Conservation (phyloP, 2,113 vertebrate genomes). For the Cynocephalus volans region DNA sequence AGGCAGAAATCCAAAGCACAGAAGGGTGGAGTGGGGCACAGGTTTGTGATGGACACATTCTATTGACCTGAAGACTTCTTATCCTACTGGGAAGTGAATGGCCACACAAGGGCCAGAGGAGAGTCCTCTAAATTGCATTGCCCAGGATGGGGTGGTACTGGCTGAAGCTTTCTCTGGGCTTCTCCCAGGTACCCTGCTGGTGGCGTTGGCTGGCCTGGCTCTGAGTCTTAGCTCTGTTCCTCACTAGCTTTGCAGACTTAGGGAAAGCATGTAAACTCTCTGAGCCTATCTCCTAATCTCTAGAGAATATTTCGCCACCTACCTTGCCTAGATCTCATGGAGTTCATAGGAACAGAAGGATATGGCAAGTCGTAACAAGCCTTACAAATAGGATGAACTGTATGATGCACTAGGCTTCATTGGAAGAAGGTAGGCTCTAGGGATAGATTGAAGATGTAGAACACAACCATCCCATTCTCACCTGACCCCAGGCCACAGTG, state of each 20-base stretch:
- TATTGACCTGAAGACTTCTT: fast-evolving
- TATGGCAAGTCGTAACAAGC: not conserved
- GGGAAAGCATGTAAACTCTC: not conserved
- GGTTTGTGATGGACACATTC: not conserved
- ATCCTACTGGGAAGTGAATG: fast-evolving
- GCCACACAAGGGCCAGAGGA: not conserved
- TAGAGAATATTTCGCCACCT: not conserved
- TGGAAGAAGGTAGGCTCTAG: not conserved
- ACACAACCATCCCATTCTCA: not conserved
- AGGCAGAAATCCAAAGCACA: not conserved
- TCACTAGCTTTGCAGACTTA: not conserved
- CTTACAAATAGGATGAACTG: not conserved
- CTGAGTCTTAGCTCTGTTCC: not conserved
- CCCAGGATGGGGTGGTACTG: not conserved
- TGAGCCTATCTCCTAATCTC: not conserved
- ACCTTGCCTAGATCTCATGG: fast-evolving
- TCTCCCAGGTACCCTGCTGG: not conserved
- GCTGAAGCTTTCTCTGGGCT: not conserved
- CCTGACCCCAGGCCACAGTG: not conserved
- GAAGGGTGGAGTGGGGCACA: not conserved
- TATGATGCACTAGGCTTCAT: not conserved
- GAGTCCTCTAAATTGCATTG: not conserved
- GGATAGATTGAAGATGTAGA: not conserved
- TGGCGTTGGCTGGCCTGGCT: not conserved
- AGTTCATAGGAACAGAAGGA: not conserved